phyloP scores from a whole-genome alignment of 2,113 vertebrate genomes.

The Apteryx mantelli region DNA sequence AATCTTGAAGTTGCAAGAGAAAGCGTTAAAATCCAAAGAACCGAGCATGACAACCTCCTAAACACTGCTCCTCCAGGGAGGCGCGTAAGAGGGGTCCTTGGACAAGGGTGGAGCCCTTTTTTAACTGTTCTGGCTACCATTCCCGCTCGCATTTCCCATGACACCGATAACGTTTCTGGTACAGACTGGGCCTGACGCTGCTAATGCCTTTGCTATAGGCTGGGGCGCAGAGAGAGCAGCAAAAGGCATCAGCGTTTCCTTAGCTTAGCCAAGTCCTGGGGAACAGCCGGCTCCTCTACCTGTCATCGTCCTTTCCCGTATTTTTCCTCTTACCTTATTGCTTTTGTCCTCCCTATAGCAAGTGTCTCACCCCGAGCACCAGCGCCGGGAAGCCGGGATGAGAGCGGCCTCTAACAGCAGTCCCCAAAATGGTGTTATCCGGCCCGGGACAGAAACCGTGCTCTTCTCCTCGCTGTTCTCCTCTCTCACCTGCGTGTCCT shows the following conservation, averaged over 20 bases:
- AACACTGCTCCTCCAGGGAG: neutral
- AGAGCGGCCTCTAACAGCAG: neutral
- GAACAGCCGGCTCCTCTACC: neutral
- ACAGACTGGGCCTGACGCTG: no score
- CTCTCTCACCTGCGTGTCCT: neutral
- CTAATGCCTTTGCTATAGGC: neutral
- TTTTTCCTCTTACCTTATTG: neutral
- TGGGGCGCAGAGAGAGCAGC: neutral
- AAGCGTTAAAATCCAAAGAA: neutral
- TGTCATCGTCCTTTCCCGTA: neutral
- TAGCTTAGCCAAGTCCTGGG: neutral
- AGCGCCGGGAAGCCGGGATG: neutral
- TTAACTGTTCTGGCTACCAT: neutral
- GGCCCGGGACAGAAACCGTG: accelerated
- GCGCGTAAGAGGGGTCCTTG: neutral
- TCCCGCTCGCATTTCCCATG: neutral
- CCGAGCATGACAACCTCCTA: neutral
- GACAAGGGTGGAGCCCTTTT: accelerated
- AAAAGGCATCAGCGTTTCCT: neutral
- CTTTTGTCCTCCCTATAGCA: neutral
- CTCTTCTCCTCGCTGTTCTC: neutral
- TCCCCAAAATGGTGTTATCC: accelerated
- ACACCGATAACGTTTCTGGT: neutral
- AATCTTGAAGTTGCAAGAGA: neutral
- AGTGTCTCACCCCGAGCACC: neutral